A percentile compares a stretch with the other conserved stretches of the same genome.
phyloP scores from a whole-genome alignment of 1,140 invertebrate species.

The Ooceraea biroi region DNA sequence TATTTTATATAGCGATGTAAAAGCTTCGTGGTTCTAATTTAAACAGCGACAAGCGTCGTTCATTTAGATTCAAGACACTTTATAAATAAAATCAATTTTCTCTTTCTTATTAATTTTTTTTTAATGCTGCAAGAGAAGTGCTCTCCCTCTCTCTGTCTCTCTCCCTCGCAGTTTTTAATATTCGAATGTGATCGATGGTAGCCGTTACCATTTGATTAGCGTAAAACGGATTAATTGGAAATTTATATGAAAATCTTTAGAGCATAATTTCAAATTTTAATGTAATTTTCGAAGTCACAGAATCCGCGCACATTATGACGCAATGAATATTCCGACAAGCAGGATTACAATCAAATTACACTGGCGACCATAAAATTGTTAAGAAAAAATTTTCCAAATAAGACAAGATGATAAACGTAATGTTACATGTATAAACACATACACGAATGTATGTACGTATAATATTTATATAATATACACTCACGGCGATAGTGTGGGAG shows the following conservation, averaged over 20 bases:
- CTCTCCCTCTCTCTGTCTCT: too few relatives aligned
- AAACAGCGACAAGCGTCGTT: background rate
- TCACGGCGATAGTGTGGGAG: constrained; percentile 78
- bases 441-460: background rate
- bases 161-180: background rate
- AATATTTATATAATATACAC: constrained; percentile 65
- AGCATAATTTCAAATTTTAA: background rate
- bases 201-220: background rate
- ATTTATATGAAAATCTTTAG: background rate
- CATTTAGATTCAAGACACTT: constrained; percentile 20
- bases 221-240: background rate
- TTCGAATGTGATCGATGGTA: background rate
- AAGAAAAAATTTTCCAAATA: background rate
- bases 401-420: constrained; percentile 3
- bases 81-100: background rate
- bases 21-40: constrained; percentile 38
- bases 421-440: background rate
- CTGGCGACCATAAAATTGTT: constrained; percentile 18
- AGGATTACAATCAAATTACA: constrained; percentile 17
- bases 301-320: constrained; percentile 24
- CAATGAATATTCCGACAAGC: background rate
- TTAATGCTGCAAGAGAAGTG: constrained; percentile 7
- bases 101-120: background rate
- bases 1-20: constrained; percentile 15
- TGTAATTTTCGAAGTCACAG: too few relatives aligned